Conservation (phyloP, 2,113 vertebrate genomes). For the Raphicerus campestris region DNA sequence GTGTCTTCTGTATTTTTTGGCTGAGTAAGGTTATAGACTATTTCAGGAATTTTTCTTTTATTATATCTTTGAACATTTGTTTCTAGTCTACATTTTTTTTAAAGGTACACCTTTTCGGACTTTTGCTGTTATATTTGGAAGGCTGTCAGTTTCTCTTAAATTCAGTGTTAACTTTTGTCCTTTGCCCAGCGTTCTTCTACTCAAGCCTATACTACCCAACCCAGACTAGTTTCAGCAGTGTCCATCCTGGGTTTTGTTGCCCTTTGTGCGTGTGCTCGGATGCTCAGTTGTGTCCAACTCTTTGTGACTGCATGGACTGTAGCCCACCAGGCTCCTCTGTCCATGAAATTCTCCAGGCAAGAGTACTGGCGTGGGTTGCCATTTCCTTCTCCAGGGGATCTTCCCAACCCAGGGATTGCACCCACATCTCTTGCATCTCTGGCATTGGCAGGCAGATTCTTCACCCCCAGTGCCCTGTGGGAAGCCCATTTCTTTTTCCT, state of each 20-base stretch:
- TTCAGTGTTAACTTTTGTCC: not conserved
- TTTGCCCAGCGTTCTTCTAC: not conserved
- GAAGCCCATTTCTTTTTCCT: not conserved
- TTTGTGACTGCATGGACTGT: not conserved
- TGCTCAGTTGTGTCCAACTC: not conserved
- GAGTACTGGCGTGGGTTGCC: not conserved
- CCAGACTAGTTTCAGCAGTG: not conserved
- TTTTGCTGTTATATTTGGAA: not conserved
- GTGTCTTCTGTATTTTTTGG: not conserved
- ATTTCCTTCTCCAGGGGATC: not conserved
- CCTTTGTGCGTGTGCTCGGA: not conserved
- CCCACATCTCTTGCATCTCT: not conserved
- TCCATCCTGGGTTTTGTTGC: not conserved
- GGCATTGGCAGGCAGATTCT: not conserved
- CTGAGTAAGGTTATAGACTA: not conserved
- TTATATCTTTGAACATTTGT: not conserved
- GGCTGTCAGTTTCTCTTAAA: not conserved
- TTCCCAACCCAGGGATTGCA: not conserved
- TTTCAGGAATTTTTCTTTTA: not conserved
- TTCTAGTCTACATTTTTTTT: not conserved
- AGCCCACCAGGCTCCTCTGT: not conserved
- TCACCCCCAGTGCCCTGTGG: not conserved
- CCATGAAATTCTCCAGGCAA: not conserved
- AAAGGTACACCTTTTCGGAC: not conserved
- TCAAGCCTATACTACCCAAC: too few relatives aligned